phyloP scores from a whole-genome alignment of 2,888 invertebrate genomes.

The Drosophila histrio region DNA sequence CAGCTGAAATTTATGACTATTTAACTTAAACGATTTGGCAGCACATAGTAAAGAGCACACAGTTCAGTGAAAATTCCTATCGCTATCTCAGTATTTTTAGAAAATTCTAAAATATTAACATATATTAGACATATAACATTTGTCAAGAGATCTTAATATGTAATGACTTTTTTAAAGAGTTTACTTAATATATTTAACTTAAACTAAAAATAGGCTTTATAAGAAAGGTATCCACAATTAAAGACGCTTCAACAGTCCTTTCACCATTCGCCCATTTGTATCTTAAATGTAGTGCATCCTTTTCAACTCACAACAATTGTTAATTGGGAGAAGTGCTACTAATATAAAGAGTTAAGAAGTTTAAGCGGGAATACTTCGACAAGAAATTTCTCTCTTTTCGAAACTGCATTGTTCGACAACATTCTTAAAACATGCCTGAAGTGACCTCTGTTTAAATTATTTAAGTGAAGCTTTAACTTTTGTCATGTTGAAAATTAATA shows the following conservation, averaged over 20 bases:
- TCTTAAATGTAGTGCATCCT: neutral
- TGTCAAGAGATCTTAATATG: no score
- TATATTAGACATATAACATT: neutral
- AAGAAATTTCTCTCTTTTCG: neutral
- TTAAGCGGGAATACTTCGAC: neutral
- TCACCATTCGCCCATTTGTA: neutral
- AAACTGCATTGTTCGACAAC: neutral
- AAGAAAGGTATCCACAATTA: no score
- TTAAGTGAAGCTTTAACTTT: neutral
- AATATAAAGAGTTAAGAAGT: neutral
- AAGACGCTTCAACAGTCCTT: neutral
- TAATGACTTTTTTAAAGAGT: no score
- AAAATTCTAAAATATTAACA: no score
- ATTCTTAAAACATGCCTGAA: neutral
- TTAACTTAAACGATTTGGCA: slow-evolving; percentile 61
- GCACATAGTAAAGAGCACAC: neutral
- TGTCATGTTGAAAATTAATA: neutral
- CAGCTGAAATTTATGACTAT: slow-evolving; percentile 60
- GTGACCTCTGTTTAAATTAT: neutral
- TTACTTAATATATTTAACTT: no score
- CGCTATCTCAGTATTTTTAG: no score
- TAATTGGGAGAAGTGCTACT: neutral
- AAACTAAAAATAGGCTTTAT: no score
- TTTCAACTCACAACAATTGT: neutral
- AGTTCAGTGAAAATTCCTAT: neutral